These are phyloP conservation scores for Poecile montanus DNA, from an alignment of 2,797 vertebrate species.

Conservation along the genomic window DNA sequence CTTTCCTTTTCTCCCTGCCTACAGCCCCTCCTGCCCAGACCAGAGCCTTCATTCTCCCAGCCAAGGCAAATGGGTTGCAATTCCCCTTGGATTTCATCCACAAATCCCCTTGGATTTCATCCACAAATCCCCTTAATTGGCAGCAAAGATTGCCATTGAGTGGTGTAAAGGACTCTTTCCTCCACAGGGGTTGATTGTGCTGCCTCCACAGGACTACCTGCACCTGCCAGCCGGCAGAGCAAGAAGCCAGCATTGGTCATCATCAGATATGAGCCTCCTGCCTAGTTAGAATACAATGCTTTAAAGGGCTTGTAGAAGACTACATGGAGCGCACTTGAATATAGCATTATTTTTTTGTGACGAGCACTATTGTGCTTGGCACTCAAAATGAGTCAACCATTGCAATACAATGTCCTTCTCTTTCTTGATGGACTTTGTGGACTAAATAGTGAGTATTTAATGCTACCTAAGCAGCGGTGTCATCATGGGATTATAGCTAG, in stretches of 20 bases:
- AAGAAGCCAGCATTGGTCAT: background rate
- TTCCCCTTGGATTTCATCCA: constrained; percentile 45
- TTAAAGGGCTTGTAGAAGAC: background rate
- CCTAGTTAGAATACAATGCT: background rate
- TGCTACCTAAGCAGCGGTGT: background rate
- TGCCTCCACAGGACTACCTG: background rate
- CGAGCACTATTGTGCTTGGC: background rate
- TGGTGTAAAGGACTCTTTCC: constrained; percentile 28
- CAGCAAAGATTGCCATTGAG: background rate
- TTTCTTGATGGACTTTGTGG: background rate
- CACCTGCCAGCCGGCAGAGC: background rate
- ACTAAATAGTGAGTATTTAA: background rate
- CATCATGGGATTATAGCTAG: background rate
- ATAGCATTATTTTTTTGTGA: background rate
- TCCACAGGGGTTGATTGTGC: constrained; percentile 17
- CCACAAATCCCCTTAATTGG: constrained; percentile 12
- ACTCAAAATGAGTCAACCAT: background rate
- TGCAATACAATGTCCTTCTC: background rate
- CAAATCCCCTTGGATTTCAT: background rate
- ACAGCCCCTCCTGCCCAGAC: background rate
- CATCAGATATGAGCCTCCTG: background rate
- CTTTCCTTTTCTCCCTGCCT: background rate
- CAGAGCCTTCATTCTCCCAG: background rate
- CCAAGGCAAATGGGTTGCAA: background rate
- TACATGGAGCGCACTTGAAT: background rate